Evolutionary conservation across 2,113 vertebrate species (phyloP).

Genomic region (Mirza zaza): DNA sequence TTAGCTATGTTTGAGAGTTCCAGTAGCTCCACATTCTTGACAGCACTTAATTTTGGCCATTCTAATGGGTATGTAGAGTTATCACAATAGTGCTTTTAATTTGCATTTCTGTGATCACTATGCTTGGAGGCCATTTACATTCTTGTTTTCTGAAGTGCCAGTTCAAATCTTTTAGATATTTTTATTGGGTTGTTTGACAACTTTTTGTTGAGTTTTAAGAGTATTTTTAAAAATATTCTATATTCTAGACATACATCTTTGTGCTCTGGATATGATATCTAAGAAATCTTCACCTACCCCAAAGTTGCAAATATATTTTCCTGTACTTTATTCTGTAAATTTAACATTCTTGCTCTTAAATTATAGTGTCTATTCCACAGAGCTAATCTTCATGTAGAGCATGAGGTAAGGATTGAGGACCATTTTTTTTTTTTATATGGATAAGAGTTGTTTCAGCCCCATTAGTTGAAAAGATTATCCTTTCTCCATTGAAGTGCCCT

Average conservation of each 20-base stretch:
- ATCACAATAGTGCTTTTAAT: neutral
- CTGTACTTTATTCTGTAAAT: neutral
- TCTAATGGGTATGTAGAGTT: neutral
- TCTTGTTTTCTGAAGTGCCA: neutral
- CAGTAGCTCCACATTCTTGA: neutral
- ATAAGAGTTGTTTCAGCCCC: neutral
- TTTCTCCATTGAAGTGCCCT: neutral
- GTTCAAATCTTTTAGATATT: neutral
- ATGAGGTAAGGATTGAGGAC: neutral
- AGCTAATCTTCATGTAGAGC: neutral
- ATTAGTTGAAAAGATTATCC: neutral
- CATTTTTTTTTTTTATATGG: neutral
- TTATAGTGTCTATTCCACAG: neutral
- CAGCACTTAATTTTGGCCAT: neutral
- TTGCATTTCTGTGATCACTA: neutral
- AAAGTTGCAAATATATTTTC: neutral
- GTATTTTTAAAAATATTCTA: neutral
- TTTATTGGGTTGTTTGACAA: neutral
- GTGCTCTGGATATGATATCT: neutral
- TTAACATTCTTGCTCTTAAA: neutral
- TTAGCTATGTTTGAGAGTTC: neutral
- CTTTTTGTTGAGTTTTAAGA: neutral
- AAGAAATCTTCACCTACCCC: neutral
- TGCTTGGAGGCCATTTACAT: neutral
- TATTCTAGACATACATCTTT: neutral